phyloP scores from a whole-genome alignment of 2,797 vertebrate species.

The Lagocephalus sceleratus region DNA sequence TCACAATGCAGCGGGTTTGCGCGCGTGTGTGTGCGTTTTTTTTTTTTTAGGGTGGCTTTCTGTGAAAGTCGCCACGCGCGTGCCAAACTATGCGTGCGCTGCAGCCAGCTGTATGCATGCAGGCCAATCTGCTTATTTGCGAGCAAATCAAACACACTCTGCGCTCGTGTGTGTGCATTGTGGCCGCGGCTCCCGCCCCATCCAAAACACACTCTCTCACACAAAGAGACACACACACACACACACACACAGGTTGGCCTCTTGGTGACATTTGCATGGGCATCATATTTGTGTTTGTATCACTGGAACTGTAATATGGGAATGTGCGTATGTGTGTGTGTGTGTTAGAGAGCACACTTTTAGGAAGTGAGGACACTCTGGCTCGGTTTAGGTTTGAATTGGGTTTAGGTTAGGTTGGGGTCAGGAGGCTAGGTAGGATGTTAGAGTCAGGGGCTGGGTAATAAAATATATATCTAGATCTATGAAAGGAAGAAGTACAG shows the following conservation, averaged over 20 bases:
- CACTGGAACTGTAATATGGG: constrained; percentile 64
- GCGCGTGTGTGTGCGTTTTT: constrained; percentile 7
- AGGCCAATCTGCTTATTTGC: constrained; percentile 56
- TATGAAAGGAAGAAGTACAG: too few species aligned
- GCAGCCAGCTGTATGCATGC: constrained; percentile 28
- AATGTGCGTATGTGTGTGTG: constrained; percentile 35
- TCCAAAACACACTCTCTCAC: constrained; percentile 14
- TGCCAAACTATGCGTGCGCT: constrained; percentile 18
- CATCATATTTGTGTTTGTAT: constrained; percentile 52
- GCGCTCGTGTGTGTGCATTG: constrained; percentile 52
- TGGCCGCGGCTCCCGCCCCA: constrained; percentile 25
- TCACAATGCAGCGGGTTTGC: constrained; percentile 26
- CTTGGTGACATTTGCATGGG: constrained; percentile 62
- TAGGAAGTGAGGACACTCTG: too few species aligned
- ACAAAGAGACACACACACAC: background rate
- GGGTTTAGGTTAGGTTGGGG: too few species aligned
- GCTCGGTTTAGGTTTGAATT: too few species aligned
- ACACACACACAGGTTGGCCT: constrained; percentile 39
- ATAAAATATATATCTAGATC: too few species aligned
- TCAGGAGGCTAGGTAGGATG: too few species aligned
- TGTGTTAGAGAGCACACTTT: too few species aligned
- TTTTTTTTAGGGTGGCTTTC: constrained; percentile 2
- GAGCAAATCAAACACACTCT: constrained; percentile 50
- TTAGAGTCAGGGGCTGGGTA: too few species aligned
- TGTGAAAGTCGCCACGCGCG: constrained; percentile 16